These are phyloP conservation scores for Pseudorhombus dupliciocellatus DNA, from an alignment of 2,113 vertebrate species.

Conservation along the genomic window DNA sequence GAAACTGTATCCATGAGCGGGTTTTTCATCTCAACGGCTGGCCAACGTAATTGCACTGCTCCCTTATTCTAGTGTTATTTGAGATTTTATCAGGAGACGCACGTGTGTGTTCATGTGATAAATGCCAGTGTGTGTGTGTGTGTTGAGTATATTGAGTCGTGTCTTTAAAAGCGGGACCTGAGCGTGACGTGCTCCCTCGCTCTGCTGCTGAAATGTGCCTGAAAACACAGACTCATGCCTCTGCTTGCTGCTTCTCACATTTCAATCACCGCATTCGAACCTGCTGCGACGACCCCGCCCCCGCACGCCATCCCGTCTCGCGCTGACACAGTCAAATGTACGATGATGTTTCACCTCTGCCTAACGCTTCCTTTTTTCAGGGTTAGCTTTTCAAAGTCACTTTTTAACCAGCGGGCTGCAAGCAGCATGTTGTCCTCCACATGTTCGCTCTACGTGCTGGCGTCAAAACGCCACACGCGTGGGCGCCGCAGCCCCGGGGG, in stretches of 20 bases:
- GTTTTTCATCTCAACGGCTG: constrained; percentile 75
- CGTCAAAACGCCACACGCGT: constrained; percentile 1
- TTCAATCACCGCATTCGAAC: constrained; percentile 60
- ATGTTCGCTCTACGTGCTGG: constrained; percentile 25
- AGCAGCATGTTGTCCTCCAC: constrained; percentile 11
- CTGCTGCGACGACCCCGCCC: constrained; percentile 35
- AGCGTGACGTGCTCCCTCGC: constrained; percentile 27
- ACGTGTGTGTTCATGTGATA: constrained; percentile 64
- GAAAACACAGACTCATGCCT: constrained; percentile 59
- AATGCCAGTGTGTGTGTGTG: constrained; percentile 39
- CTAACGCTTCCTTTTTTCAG: constrained; percentile 76
- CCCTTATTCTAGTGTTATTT: constrained; percentile 66
- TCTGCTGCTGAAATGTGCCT: constrained; percentile 35
- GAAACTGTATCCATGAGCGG: constrained; percentile 79
- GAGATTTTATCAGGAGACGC: constrained; percentile 68
- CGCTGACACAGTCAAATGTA: constrained; percentile 18
- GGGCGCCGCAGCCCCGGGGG: constrained; percentile 12
- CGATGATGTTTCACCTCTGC: constrained; percentile 70
- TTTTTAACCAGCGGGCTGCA: constrained; percentile 6
- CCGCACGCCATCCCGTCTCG: constrained; percentile 39
- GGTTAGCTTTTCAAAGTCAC: constrained; percentile 41
- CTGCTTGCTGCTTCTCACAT: constrained; percentile 74
- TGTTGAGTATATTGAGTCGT: constrained; percentile 12
- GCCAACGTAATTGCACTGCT: constrained; percentile 72
- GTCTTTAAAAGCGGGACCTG: constrained; percentile 35